Base-by-base conservation (phyloP, 2,888 invertebrate species). In the Taenaris catops region DNA sequence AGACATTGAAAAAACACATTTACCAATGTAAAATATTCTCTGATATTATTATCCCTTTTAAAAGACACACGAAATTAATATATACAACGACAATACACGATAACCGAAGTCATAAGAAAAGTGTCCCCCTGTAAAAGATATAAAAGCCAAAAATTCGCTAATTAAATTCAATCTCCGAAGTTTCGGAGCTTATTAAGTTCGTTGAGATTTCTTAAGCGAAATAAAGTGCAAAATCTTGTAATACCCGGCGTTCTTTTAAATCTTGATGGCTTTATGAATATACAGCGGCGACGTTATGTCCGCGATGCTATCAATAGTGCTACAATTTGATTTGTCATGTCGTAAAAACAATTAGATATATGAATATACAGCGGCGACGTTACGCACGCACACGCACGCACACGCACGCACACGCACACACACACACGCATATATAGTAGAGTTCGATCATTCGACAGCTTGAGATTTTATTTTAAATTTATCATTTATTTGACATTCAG, bases 221-320 rank as follows among this genome's bases (percentile, higher is more conserved):
- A 16, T 31, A 31, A 31, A 31, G 31, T 31, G 16, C 31, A 31
- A 31, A 31, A 8, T 31, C 31, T 31, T 31, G 31, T 31, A 31
- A 23, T 31, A 7, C 23, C 16, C 10, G 16, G 16, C 23, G 23
- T 31, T 31, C 31, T 23, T 21, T n/a, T 23, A 23, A 16, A 31
- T 31, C 9, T 23, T 23, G 31, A 23, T 16, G 10, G 31, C 20
- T 7, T 20, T 14, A 3, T 20, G 19, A 20, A 6, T 19, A 8
- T 19, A 20, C 1, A 8, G 3, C 2, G 18, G 19, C 28, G 3
- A 14, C 3, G 14, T 4, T 14, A 4, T 14, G 14, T 14, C n/a
- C n/a, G n/a, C n/a, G n/a, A n/a, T n/a, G n/a, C 3, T 14, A 14
- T 14, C 3, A 14, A 14, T 14, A 14, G 4, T 3, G 4, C 4